Evolutionary conservation across 2,797 vertebrate genomes (phyloP), one percentile per base, ranked within the genome.

Genomic region (Tamandua tetradactyla): DNA sequence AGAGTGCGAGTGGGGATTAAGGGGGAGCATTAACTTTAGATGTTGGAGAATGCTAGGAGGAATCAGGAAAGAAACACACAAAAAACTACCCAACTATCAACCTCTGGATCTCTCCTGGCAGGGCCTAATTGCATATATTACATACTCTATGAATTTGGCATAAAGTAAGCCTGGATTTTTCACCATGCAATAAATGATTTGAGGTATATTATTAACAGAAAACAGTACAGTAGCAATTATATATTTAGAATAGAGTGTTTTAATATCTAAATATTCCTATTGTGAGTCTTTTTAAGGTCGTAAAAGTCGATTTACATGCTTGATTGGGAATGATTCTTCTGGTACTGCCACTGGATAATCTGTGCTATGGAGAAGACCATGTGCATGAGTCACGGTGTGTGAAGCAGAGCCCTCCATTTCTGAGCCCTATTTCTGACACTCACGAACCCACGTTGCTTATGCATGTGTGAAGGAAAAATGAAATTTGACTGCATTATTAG

Each of bases 211-310:
- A 75, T 78, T 83, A 85, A 92, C 47, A 83, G 91, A 82, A 95
- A 92, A 88, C 42, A 92, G 91, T 71, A 78, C 76, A 95, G 75
- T 94, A 95, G 75, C 69, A 94, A 90, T 93, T 59, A 93, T 79
- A 82, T 78, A 87, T 95, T 92, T 96, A 95, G 94, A 97, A 97
- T 57, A 96, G 88, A 96, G 94, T 89, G 88, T 69, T 97, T 97
- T 96, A 95, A 96, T 96, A 95, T 93, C 88, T 85, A 95, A 92
- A 72, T 86, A 66, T 91, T 95, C 92, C 94, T 92, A 66, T 30
- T 92, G 76, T 62, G 75, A 95, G 55, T 92, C 74, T 95, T 93
- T 93, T 85, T 95, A 95, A 95, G 92, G 88, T 92, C 44, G 71
- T 96, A 96, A 97, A 94, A 96, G 85, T 91, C 72, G 72, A 95